Evolutionary conservation across 1,140 invertebrate species (phyloP).

Genomic region (Saccostrea echinata): DNA sequence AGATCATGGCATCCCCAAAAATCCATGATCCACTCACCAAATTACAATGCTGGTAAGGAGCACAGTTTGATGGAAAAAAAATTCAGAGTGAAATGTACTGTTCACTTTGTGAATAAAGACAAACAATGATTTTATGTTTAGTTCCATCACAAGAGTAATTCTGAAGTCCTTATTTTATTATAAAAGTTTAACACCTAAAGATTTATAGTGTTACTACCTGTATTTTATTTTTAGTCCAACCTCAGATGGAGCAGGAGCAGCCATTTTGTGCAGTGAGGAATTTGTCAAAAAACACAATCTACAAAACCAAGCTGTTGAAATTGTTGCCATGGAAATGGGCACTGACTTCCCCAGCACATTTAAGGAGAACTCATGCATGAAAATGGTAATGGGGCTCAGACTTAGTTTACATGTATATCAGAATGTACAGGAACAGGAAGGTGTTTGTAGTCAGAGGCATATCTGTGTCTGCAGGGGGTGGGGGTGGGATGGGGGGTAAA

Average conservation of each 20-base stretch:
- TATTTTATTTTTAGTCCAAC: constrained; percentile 85
- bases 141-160: too few species aligned
- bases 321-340: constrained; percentile 95
- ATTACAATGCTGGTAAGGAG: constrained; percentile 90
- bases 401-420: too few species aligned
- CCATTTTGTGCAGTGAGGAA: constrained; percentile 92
- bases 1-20: constrained; percentile 91
- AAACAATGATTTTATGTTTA: too few species aligned
- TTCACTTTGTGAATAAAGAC: too few species aligned
- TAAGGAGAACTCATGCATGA: constrained; percentile 91
- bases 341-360: constrained; percentile 95
- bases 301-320: constrained; percentile 92
- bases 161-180: too few species aligned
- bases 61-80: not conserved
- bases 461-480: too few species aligned
- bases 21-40: constrained; percentile 96
- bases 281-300: constrained; percentile 92
- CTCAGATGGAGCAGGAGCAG: constrained; percentile 96
- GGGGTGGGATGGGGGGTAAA: too few species aligned
- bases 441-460: too few species aligned
- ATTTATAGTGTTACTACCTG: not conserved
- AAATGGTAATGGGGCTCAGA: constrained; percentile 84
- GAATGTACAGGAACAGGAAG: too few species aligned
- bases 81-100: too few species aligned
- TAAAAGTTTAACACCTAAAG: not conserved